A percentile compares a stretch with the other conserved stretches of the same genome.
Evolutionary conservation across 2,113 vertebrate species (phyloP).

Genomic region (Sapayoa aenigma): DNA sequence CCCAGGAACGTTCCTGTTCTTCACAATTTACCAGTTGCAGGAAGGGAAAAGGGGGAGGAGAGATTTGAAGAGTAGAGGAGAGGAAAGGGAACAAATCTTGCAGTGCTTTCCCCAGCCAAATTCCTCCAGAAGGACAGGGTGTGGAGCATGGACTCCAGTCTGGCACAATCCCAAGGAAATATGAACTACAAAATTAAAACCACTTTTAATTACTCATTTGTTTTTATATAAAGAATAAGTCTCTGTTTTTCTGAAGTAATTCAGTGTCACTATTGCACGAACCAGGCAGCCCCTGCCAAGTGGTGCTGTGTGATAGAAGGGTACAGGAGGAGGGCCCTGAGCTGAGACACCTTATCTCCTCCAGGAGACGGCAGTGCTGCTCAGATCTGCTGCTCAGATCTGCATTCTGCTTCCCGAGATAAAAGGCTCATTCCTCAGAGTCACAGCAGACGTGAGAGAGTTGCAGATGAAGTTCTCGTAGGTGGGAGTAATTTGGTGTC

Average conservation of each 20-base stretch:
- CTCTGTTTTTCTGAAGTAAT: constrained; percentile 10
- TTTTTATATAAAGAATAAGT: background rate
- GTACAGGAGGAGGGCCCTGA: background rate
- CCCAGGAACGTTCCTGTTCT: constrained; percentile 64
- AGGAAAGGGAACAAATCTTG: constrained; percentile 32
- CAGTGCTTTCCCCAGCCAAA: background rate
- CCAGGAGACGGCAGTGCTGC: constrained; percentile 20
- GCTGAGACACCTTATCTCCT: background rate
- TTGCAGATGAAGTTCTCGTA: background rate
- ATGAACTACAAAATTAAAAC: constrained; percentile 13
- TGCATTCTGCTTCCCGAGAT: background rate
- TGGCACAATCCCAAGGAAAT: constrained; percentile 19
- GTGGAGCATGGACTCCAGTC: constrained; percentile 7
- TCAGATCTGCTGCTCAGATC: background rate
- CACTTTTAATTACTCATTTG: constrained; percentile 36
- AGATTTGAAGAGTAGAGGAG: constrained; percentile 4
- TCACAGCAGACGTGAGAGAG: background rate
- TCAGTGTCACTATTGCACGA: background rate
- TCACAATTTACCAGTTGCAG: constrained; percentile 56
- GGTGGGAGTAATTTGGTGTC: constrained; percentile 4
- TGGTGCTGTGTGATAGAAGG: constrained; percentile 18
- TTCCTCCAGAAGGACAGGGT: constrained; percentile 38
- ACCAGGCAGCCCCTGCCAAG: constrained; percentile 27
- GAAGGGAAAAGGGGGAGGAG: background rate
- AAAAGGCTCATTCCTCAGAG: background rate